These are phyloP conservation scores for Drosophila kuntzei DNA, from an alignment of 2,888 invertebrate genomes.

Conservation along the genomic window DNA sequence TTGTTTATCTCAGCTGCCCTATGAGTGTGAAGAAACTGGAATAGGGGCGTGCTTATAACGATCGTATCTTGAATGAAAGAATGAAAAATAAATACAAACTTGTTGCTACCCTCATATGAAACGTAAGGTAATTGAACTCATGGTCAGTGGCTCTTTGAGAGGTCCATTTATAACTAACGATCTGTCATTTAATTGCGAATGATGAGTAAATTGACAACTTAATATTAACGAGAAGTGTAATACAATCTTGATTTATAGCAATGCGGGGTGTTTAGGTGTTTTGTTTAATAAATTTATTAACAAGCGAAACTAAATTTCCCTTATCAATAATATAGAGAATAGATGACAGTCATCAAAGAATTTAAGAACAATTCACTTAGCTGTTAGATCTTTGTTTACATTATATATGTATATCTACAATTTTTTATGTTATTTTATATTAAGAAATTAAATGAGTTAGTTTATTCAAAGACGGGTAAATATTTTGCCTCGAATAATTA, in stretches of 20 bases:
- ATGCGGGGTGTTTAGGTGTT: conserved; percentile 47
- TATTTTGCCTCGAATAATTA: too few relatives aligned
- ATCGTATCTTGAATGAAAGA: conserved; percentile 22
- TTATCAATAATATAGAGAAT: background rate
- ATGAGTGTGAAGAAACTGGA: conserved; percentile 29
- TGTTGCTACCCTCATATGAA: conserved; percentile 45
- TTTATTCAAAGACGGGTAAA: too few relatives aligned
- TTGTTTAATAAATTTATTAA: conserved; percentile 14
- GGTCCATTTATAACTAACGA: conserved; percentile 43
- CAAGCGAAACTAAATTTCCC: background rate
- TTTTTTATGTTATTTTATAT: too few relatives aligned
- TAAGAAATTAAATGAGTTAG: too few relatives aligned
- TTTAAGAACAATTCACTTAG: background rate
- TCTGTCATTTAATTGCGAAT: conserved; percentile 45
- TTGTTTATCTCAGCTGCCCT: conserved; percentile 39
- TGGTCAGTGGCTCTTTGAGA: conserved; percentile 7
- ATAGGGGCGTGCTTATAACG: conserved; percentile 45
- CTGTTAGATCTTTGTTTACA: too few relatives aligned
- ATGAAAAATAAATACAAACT: conserved; percentile 18
- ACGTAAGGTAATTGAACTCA: conserved; percentile 49
- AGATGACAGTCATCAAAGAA: background rate
- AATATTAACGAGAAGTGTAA: conserved; percentile 26
- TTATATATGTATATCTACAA: too few relatives aligned
- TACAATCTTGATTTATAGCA: conserved; percentile 20
- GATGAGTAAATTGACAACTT: conserved; percentile 52